Base-by-base conservation (phyloP, 2,113 vertebrate genomes). In the Neolamprologus fasciatus region DNA sequence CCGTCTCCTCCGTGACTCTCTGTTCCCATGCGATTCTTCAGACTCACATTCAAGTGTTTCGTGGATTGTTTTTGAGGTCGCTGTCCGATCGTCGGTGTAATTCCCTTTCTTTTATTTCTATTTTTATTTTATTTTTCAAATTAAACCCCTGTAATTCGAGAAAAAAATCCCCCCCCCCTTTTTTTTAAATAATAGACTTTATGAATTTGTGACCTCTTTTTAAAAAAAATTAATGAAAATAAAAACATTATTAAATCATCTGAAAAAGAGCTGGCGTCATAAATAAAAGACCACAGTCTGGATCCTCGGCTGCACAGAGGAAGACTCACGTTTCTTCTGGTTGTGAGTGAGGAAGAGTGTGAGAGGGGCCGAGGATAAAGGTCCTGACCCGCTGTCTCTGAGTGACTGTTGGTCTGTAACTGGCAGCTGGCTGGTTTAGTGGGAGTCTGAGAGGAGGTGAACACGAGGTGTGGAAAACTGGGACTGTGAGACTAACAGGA, bases 21-120 rank as follows among this genome's bases (percentile, higher is more conserved):
- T 14, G 92, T 68, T 91, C 94, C 86, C 95, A 97, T 97, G 97
- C 96, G 96, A 96, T 97, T 97, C 97, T 97, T 97, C 96, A 97
- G 97, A 96, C 97, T 97, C 91, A 96, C 97, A 95, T 97, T 97
- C 94, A 97, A 97, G 96, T 97, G 97, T 94, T 97, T 97, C 95
- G 97, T 97, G 92, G 97, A 97, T 95, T 97, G 97, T 95, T 97
- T 97, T 94, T 97, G 97, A 94, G 95, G 87, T 94, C 93, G 90
- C 87, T 2, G 57, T 51, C 54, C 71, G 40, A 3, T 3, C 1
- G 8, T 57, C 84, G 88, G 95, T 93, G 86, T 55, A 80, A 87
- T 83, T 90, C 47, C 83, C 68, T 47, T 76, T 85, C 73, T 87
- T 83, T 71, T 88, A 58, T 16, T 31, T 51, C 91, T 93, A 73